Conservation (phyloP, 2,888 invertebrate species). For the Pomacea canaliculata region DNA sequence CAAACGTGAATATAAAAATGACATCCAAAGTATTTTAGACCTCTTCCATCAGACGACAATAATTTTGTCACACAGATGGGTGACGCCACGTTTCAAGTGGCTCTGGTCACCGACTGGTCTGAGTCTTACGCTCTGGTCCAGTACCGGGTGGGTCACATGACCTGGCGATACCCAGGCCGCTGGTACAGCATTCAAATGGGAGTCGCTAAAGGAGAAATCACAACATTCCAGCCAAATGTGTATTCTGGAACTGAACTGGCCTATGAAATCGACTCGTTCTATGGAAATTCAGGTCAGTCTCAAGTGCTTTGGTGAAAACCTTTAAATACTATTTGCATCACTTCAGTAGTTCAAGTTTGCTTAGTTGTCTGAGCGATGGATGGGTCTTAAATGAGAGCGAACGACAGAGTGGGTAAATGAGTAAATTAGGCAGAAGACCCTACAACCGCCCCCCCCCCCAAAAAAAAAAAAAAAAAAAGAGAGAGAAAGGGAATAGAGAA, state of each 20-base stretch:
- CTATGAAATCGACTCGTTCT: not conserved
- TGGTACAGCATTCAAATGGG: constrained; percentile 8
- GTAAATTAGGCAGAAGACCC: no score
- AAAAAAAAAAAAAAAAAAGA: no score
- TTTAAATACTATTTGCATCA: not conserved
- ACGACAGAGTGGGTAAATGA: no score
- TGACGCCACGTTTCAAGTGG: constrained; percentile 11
- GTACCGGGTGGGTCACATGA: not conserved
- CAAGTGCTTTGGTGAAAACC: not conserved
- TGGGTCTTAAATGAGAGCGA: no score
- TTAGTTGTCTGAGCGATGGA: no score
- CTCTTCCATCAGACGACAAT: no score
- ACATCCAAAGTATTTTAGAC: no score
- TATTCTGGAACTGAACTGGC: not conserved
- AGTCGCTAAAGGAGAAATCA: not conserved
- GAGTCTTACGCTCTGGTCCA: constrained; percentile 4
- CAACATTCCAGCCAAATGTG: not conserved
- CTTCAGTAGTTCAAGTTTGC: not conserved
- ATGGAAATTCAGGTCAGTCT: not conserved
- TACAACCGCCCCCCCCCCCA: no score
- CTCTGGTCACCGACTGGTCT: constrained; percentile 1
- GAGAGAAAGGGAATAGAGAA: no score
- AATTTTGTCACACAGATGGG: not conserved
- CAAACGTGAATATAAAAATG: no score
- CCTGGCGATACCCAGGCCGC: constrained; percentile 1